These are phyloP conservation scores for Ceratitis capitata DNA, from an alignment of 1,140 invertebrate species.

Conservation along the genomic window DNA sequence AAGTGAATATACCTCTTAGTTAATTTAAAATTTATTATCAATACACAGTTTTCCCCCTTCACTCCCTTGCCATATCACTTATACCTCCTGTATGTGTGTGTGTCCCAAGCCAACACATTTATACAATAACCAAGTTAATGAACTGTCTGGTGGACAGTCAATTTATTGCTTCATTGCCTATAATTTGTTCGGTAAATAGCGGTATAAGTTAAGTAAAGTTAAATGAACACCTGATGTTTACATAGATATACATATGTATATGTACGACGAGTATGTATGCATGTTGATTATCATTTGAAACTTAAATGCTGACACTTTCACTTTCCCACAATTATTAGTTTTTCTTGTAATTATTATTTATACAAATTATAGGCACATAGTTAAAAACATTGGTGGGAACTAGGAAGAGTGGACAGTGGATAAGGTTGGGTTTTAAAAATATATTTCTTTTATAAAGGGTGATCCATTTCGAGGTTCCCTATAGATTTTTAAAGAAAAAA, in stretches of 20 bases:
- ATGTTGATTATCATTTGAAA: no score
- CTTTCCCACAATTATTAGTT: not conserved
- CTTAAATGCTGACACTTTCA: not conserved
- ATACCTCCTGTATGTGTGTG: not conserved
- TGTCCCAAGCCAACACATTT: not conserved
- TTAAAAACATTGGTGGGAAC: no score
- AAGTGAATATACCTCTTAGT: no score
- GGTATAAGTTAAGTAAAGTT: not conserved
- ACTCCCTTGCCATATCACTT: not conserved
- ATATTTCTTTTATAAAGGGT: no score
- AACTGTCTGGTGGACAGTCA: not conserved
- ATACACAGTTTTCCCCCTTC: no score
- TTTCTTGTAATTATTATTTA: not conserved
- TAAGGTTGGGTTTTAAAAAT: no score
- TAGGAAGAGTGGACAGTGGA: no score
- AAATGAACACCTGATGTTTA: not conserved
- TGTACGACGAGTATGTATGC: no score
- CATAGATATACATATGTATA: not conserved
- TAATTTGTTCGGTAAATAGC: not conserved
- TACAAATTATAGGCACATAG: no score
- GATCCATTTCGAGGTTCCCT: no score
- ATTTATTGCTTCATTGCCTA: not conserved
- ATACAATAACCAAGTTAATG: not conserved
- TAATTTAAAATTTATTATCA: no score
- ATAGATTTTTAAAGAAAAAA: no score